These are phyloP conservation scores for Drosophila tripunctata DNA, from an alignment of 2,888 invertebrate species.

Conservation along the genomic window DNA sequence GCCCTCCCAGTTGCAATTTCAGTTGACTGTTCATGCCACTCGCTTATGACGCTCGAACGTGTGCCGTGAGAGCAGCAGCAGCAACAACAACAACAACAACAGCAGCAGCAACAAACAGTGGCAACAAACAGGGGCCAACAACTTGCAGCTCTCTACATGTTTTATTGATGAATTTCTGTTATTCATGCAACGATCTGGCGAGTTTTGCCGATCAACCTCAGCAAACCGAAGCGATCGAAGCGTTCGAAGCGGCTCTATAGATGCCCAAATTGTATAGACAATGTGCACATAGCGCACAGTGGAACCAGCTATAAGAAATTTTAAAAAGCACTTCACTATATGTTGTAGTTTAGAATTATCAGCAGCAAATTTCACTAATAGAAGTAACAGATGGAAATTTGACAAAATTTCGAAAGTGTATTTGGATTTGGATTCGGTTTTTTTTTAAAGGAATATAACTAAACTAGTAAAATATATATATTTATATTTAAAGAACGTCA, in stretches of 20 bases:
- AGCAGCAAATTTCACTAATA: no score
- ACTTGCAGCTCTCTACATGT: slow-evolving; percentile 68
- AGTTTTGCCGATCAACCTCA: slow-evolving; percentile 4
- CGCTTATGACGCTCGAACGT: slow-evolving; percentile 68
- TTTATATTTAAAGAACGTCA: no score
- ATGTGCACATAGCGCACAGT: slow-evolving; percentile 55
- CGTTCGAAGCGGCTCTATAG: slow-evolving; percentile 54
- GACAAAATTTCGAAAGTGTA: no score
- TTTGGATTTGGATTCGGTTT: no score
- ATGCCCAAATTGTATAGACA: slow-evolving; percentile 78
- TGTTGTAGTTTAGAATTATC: no score
- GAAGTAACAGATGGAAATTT: no score
- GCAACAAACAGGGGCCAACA: slow-evolving; percentile 19
- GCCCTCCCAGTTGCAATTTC: slow-evolving; percentile 20
- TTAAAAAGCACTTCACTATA: no score
- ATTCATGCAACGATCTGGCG: slow-evolving; percentile 75
- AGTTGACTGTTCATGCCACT: slow-evolving; percentile 50
- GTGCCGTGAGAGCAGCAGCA: slow-evolving; percentile 63
- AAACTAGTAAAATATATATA: no score
- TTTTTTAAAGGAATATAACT: no score
- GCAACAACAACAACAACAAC: slow-evolving; percentile 11
- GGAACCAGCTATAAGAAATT: slow-evolving; percentile 24
- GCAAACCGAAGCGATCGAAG: no score
- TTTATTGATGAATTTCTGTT: slow-evolving; percentile 83
- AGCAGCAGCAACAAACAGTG: slow-evolving; percentile 15